Evolutionary conservation across 2,888 invertebrate species (phyloP).

Genomic region (Alloscopus bannaensis): DNA sequence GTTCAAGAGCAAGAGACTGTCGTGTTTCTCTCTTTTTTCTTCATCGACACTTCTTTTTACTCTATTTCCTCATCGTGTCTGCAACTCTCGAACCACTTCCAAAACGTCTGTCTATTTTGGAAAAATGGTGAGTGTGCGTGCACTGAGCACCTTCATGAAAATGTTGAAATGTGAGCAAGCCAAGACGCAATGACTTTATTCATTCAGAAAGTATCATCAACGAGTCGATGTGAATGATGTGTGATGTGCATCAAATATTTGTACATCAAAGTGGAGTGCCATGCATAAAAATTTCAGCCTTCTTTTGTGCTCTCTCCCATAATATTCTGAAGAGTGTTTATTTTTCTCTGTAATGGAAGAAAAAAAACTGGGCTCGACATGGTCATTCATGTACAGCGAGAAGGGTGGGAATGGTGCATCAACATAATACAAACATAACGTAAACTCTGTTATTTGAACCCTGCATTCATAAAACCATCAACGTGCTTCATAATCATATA

Average conservation of each 20-base stretch:
- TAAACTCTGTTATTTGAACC: too few relatives aligned
- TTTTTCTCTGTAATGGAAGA: neutral
- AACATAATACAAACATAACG: too few relatives aligned
- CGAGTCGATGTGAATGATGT: neutral
- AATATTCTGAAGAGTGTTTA: constrained; percentile 10
- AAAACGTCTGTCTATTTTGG: constrained; percentile 3
- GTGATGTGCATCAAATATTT: constrained; percentile 19
- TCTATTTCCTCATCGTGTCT: neutral
- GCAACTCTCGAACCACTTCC: neutral
- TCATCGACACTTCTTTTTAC: constrained; percentile 16
- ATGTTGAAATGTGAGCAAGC: constrained; percentile 13
- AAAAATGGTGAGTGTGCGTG: too few relatives aligned
- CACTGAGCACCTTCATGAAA: constrained; percentile 25
- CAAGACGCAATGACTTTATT: constrained; percentile 13
- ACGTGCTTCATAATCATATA: too few relatives aligned
- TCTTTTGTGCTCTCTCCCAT: constrained; percentile 1
- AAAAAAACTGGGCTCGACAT: constrained; percentile 3
- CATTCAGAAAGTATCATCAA: constrained; percentile 13
- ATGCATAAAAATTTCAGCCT: neutral
- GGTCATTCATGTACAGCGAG: constrained; percentile 7
- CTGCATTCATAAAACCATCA: too few relatives aligned
- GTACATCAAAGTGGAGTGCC: constrained; percentile 7
- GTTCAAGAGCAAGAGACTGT: constrained; percentile 30
- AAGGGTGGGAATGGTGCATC: too few relatives aligned
- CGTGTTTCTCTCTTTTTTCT: too few relatives aligned